Conservation (phyloP, 2,888 invertebrate species). For the Trachelus tabidus region DNA sequence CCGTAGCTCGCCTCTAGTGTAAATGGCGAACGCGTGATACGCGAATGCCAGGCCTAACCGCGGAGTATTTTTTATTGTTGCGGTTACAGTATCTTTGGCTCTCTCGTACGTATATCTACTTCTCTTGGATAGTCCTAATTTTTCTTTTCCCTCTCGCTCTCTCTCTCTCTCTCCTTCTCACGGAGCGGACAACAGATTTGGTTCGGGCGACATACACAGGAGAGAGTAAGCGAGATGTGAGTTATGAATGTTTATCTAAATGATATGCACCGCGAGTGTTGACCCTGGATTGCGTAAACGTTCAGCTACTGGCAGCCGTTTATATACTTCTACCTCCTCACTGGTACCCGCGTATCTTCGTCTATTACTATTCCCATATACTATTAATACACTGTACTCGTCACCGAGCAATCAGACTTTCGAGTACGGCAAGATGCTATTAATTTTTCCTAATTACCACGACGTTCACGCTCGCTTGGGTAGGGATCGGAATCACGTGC, state of each 20-base stretch:
- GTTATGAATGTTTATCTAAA: constrained; percentile 48
- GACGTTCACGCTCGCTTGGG: not conserved
- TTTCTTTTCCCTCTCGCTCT: not conserved
- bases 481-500: not conserved
- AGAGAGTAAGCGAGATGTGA: constrained; percentile 9
- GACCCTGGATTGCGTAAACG: constrained; percentile 48
- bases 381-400: not conserved
- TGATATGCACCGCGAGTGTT: constrained; percentile 46
- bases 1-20: not conserved
- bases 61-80: not conserved
- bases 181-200: not conserved
- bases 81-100: not conserved
- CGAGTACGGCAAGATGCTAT: not conserved
- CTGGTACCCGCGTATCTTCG: not conserved
- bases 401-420: not conserved
- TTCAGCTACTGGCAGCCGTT: constrained; percentile 1
- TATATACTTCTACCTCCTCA: not conserved
- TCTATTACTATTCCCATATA: not conserved
- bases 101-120: not conserved
- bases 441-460: not conserved
- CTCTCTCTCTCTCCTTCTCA: not conserved
- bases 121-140: not conserved
- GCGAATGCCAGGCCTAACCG: not conserved
- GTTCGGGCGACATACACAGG: not conserved
- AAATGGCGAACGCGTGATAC: not conserved